Conservation (phyloP, 2,797 vertebrate genomes). For the Gymnoscopelus braueri region DNA sequence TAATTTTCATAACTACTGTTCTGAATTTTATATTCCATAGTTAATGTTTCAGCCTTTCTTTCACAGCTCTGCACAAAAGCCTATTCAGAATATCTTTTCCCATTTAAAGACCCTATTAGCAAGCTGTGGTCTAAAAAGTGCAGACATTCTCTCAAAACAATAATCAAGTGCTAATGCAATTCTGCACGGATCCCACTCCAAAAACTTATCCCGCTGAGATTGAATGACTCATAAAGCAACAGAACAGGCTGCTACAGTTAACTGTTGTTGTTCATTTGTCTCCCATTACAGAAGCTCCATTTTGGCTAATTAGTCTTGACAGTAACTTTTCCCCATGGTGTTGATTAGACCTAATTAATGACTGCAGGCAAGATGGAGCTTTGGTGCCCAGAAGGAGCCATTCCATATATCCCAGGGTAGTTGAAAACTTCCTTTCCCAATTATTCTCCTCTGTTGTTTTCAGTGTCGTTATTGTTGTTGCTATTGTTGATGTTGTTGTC, state of each 20-base stretch:
- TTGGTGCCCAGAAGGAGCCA: slow-evolving; percentile 47
- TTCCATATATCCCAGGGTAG: slow-evolving; percentile 51
- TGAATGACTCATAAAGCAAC: slow-evolving; percentile 59
- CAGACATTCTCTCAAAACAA: slow-evolving; percentile 34
- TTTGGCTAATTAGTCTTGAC: slow-evolving; percentile 78
- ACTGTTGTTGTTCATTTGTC: slow-evolving; percentile 80
- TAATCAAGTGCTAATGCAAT: slow-evolving; percentile 50
- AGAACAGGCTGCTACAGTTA: slow-evolving; percentile 63
- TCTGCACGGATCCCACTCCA: slow-evolving; percentile 41
- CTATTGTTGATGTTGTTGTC: slow-evolving; percentile 8
- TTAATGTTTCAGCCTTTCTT: not conserved
- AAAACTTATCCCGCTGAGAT: slow-evolving; percentile 52
- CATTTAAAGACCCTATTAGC: slow-evolving; percentile 17
- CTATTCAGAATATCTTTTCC: slow-evolving; percentile 3
- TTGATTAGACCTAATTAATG: slow-evolving; percentile 81
- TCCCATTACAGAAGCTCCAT: slow-evolving; percentile 71
- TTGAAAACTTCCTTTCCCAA: slow-evolving; percentile 42
- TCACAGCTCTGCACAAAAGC: not conserved
- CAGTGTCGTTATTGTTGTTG: slow-evolving; percentile 9
- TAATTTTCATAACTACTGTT: no score
- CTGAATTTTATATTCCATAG: no score
- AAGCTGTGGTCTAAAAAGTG: slow-evolving; percentile 19
- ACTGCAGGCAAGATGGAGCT: slow-evolving; percentile 70
- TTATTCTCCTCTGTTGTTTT: slow-evolving; percentile 23
- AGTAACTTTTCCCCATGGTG: slow-evolving; percentile 71